Percentiles rank a stretch among this genome's conserved stretches.
phyloP scores from a whole-genome alignment of 1,140 invertebrate species.

The Calycopis cecrops region DNA sequence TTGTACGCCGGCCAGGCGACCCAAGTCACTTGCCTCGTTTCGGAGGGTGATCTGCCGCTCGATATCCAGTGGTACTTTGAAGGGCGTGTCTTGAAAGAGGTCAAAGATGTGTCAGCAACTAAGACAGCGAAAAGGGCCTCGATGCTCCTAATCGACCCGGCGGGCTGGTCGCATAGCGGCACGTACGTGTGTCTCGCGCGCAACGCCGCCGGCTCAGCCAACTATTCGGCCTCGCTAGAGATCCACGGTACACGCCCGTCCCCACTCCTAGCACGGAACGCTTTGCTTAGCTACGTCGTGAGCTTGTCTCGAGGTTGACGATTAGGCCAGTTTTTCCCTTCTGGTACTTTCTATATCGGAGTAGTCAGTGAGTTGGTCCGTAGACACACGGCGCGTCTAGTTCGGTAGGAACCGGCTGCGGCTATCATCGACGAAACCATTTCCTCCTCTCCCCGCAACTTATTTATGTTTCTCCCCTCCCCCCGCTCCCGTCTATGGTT shows the following conservation, averaged over 20 bases:
- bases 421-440: slow-evolving; percentile 69
- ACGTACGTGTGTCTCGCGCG: slow-evolving; percentile 93
- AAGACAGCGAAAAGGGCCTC: slow-evolving; percentile 83
- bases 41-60: slow-evolving; percentile 89
- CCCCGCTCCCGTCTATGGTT: slow-evolving; percentile 50
- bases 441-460: slow-evolving; percentile 54
- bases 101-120: slow-evolving; percentile 77
- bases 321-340: slow-evolving; percentile 10
- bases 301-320: slow-evolving; percentile 30
- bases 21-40: slow-evolving; percentile 83
- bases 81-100: slow-evolving; percentile 78
- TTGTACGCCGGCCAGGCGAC: slow-evolving; percentile 83
- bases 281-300: slow-evolving; percentile 63
- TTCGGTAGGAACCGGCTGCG: slow-evolving; percentile 67
- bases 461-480: slow-evolving; percentile 39
- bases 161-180: slow-evolving; percentile 90
- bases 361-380: no score
- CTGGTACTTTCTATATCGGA: neutral
- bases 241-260: slow-evolving; percentile 76
- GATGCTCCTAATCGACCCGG: slow-evolving; percentile 78
- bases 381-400: neutral
- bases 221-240: slow-evolving; percentile 80
- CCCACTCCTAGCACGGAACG: slow-evolving; percentile 64
- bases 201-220: slow-evolving; percentile 91
- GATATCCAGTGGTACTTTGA: slow-evolving; percentile 85